Conservation (phyloP, 2,113 vertebrate genomes). For the Salvelinus alpinus region DNA sequence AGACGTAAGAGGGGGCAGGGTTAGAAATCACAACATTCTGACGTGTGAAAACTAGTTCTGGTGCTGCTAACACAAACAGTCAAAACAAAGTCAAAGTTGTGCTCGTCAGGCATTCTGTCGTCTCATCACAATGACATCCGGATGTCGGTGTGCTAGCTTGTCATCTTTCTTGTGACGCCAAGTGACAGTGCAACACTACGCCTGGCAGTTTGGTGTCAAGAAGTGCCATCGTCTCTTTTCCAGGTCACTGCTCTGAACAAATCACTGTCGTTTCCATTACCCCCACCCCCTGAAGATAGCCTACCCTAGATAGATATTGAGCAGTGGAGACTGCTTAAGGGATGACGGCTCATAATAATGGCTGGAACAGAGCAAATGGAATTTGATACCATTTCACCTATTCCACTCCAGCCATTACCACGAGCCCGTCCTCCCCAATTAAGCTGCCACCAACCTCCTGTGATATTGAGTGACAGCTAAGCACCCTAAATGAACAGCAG, state of each 20-base stretch:
- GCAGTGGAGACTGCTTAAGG: no score
- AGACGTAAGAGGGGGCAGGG: neutral
- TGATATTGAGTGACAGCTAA: neutral
- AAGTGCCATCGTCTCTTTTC: neutral
- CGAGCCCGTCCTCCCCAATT: no score
- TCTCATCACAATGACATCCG: neutral
- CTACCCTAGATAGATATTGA: neutral
- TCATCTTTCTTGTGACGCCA: neutral
- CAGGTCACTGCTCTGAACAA: neutral
- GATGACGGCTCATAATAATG: no score
- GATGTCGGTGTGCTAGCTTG: neutral
- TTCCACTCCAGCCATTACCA: no score
- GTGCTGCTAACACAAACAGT: no score
- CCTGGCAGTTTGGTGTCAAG: conserved; percentile 8
- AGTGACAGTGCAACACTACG: neutral
- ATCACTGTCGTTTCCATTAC: conserved; percentile 3
- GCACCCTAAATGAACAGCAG: neutral
- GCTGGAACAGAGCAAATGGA: no score
- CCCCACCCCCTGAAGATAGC: neutral
- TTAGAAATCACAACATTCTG: no score
- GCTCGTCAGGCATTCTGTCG: neutral
- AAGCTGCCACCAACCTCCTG: no score
- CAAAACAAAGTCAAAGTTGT: no score
- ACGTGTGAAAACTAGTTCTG: no score
- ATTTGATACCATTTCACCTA: no score